Percentiles rank a stretch among this genome's conserved stretches.
Conservation (phyloP, 2,888 invertebrate species). For the Xestia ashworthii region DNA sequence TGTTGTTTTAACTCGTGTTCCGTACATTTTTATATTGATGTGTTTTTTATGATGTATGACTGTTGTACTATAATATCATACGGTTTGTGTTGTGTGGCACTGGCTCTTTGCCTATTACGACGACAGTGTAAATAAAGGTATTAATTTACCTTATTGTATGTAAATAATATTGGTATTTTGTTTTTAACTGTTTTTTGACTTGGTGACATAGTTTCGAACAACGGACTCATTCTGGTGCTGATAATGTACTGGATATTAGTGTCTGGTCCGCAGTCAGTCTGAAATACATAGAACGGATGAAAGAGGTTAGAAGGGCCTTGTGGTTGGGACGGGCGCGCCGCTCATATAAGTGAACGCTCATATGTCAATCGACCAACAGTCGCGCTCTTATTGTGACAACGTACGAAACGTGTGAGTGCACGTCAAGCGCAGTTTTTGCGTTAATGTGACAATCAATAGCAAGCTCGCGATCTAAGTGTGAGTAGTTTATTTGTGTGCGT, state of each 20-base stretch:
- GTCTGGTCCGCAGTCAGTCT: neutral
- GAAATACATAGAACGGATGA: too few relatives aligned
- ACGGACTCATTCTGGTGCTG: neutral
- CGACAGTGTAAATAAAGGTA: neutral
- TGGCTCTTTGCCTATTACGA: constrained; percentile 34
- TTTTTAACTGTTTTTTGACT: neutral
- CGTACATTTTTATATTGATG: constrained; percentile 61
- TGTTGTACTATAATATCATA: constrained; percentile 62
- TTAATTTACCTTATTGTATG: neutral
- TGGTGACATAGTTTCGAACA: neutral
- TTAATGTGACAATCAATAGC: too few relatives aligned
- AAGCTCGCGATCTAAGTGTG: too few relatives aligned
- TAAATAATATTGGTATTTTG: constrained; percentile 8
- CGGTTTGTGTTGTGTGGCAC: constrained; percentile 35
- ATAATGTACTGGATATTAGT: neutral
- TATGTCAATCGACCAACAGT: too few relatives aligned
- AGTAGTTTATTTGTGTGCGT: too few relatives aligned
- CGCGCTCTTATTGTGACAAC: too few relatives aligned
- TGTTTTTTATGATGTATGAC: constrained; percentile 62
- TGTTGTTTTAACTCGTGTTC: constrained; percentile 57
- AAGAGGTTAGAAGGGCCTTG: too few relatives aligned
- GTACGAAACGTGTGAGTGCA: too few relatives aligned
- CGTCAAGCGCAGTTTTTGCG: too few relatives aligned
- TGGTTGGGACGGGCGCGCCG: too few relatives aligned
- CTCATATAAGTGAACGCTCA: too few relatives aligned